A percentile compares a stretch with the other conserved stretches of the same genome.
phyloP scores from a whole-genome alignment of 2,888 invertebrate species.

The Leptodirus hochenwartii region DNA sequence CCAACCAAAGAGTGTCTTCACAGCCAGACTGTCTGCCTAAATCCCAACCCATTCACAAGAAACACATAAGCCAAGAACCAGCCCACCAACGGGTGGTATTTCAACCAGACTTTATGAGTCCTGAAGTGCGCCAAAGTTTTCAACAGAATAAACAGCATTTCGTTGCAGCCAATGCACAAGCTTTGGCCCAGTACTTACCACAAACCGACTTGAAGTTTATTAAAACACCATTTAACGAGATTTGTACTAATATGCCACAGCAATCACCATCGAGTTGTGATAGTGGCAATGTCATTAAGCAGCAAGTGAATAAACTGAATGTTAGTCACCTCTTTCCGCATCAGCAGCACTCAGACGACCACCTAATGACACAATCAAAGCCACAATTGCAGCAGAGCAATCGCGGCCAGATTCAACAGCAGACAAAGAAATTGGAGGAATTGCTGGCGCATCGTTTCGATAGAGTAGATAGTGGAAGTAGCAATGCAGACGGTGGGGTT shows the following conservation, averaged over 20 bases:
- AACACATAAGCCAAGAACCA: constrained; percentile 22
- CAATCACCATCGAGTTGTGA: background rate
- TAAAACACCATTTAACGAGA: constrained; percentile 14
- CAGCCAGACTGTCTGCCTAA: constrained; percentile 26
- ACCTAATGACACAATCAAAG: constrained; percentile 13
- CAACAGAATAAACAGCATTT: constrained; percentile 12
- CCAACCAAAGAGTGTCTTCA: constrained; percentile 22
- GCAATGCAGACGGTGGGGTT: no score
- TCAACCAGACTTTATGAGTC: no score
- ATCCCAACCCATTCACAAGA: constrained; percentile 14
- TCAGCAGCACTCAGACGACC: constrained; percentile 11
- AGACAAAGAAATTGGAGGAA: constrained; percentile 28
- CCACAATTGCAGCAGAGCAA: constrained; percentile 5
- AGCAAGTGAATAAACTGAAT: constrained; percentile 11
- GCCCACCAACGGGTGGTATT: constrained; percentile 21
- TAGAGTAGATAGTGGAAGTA: constrained; percentile 19
- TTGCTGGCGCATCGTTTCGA: constrained; percentile 26
- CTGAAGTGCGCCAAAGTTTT: background rate
- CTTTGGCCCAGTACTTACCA: constrained; percentile 24
- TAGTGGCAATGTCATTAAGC: constrained; percentile 10
- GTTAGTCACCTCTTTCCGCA: no score
- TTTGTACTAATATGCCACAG: constrained; percentile 11
- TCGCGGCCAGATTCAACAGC: constrained; percentile 27
- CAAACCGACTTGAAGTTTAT: constrained; percentile 21
- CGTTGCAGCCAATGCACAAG: constrained; percentile 23